A percentile compares a stretch with the other conserved stretches of the same genome.
Conservation (phyloP, 2,888 invertebrate species). For the Drosophila anomalata region DNA sequence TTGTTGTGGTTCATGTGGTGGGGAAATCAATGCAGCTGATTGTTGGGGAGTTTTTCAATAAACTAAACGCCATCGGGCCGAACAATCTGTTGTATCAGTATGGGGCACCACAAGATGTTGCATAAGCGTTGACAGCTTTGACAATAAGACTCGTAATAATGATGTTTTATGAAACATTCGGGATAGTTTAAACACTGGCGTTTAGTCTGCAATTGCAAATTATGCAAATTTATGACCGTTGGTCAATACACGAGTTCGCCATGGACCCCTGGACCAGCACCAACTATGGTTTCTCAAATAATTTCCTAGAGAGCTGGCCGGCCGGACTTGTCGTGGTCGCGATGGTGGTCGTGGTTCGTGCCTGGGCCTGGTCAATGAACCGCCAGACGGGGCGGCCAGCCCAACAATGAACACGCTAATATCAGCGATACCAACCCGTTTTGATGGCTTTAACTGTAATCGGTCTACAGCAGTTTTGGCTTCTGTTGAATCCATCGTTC, state of each 20-base stretch:
- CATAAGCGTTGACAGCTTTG: slow-evolving; percentile 60
- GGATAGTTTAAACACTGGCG: slow-evolving; percentile 37
- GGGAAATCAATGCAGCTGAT: slow-evolving; percentile 62
- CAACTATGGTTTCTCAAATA: slow-evolving; percentile 25
- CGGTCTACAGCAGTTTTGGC: slow-evolving; percentile 18
- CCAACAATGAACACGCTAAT: slow-evolving; percentile 63
- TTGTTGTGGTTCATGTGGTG: slow-evolving; percentile 20
- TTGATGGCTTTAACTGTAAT: slow-evolving; percentile 52
- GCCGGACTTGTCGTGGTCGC: slow-evolving; percentile 35
- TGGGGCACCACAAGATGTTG: slow-evolving; percentile 39
- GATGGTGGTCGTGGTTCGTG: slow-evolving; percentile 16
- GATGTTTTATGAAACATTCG: slow-evolving; percentile 50
- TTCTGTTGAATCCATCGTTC: slow-evolving; percentile 27
- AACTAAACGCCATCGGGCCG: slow-evolving; percentile 36
- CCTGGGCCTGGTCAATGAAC: slow-evolving; percentile 64
- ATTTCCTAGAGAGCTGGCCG: slow-evolving; percentile 19
- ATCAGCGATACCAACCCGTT: slow-evolving; percentile 38
- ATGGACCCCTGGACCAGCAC: slow-evolving; percentile 23
- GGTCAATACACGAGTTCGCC: slow-evolving; percentile 34
- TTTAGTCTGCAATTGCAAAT: slow-evolving; percentile 59
- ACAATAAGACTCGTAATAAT: slow-evolving; percentile 37
- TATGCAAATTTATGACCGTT: slow-evolving; percentile 64
- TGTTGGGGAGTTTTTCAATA: slow-evolving; percentile 64
- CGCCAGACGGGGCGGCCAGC: slow-evolving; percentile 4
- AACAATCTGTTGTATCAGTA: background rate